These are phyloP conservation scores for Drosophila sordidapex DNA, from an alignment of 2,888 invertebrate genomes.

Conservation along the genomic window DNA sequence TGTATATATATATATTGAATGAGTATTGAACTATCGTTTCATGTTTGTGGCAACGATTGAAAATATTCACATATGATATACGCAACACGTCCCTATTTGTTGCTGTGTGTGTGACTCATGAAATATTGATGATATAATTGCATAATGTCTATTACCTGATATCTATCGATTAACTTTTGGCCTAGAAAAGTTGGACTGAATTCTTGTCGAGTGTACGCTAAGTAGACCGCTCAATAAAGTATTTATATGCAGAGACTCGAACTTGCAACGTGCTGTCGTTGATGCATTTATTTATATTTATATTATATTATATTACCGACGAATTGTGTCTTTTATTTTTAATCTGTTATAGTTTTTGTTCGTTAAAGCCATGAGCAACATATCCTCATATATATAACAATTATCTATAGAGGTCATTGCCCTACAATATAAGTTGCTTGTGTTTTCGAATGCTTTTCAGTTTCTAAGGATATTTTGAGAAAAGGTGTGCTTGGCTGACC, in stretches of 20 bases:
- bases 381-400: background rate
- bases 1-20: no score
- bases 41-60: background rate
- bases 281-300: background rate
- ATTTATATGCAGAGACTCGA: background rate
- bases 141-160: background rate
- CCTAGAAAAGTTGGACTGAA: background rate
- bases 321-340: background rate
- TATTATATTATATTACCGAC: background rate
- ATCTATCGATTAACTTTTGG: conserved; percentile 36
- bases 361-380: background rate
- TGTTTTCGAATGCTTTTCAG: background rate
- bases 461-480: background rate
- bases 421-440: background rate
- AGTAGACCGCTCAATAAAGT: background rate
- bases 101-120: background rate
- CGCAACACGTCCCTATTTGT: conserved; percentile 31
- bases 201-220: background rate
- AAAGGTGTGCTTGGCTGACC: background rate
- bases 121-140: conserved; percentile 36
- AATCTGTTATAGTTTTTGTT: background rate
- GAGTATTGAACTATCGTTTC: background rate
- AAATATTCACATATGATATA: background rate
- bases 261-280: background rate
- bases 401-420: background rate